Percentiles rank a stretch among this genome's conserved stretches.
phyloP scores from a whole-genome alignment of 2,888 invertebrate species.

The Agrochola lychnidis region DNA sequence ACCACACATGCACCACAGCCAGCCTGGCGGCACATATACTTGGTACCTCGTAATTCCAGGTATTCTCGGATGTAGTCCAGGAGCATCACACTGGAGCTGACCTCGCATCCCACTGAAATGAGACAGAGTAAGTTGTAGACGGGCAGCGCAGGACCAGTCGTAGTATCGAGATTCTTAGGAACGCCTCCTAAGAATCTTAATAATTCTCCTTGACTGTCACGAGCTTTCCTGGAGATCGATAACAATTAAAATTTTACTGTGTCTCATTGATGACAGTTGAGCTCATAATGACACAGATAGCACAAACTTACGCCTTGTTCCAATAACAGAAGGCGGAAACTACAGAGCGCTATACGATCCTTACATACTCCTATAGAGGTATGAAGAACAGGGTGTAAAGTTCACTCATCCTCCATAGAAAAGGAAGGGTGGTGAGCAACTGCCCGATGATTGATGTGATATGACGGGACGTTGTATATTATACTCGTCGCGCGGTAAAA shows the following conservation, averaged over 20 bases:
- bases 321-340: not conserved
- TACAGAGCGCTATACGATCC: not conserved
- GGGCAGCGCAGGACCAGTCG: too few species aligned
- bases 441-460: too few species aligned
- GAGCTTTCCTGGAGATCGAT: too few species aligned
- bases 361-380: not conserved
- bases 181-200: too few species aligned
- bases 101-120: constrained; percentile 52
- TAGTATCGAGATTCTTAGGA: not conserved
- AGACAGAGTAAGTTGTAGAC: not conserved
- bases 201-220: too few species aligned
- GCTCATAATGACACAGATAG: not conserved
- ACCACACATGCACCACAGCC: constrained; percentile 93
- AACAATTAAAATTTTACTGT: too few species aligned
- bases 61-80: constrained; percentile 90
- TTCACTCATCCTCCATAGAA: too few species aligned
- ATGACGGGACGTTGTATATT: too few species aligned
- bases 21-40: constrained; percentile 93
- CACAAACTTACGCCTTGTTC: not conserved
- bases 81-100: constrained; percentile 76
- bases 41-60: constrained; percentile 91
- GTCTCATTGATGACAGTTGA: too few species aligned
- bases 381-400: too few species aligned
- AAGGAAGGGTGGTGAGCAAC: too few species aligned
- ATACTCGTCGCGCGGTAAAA: too few species aligned